A percentile compares a stretch with the other conserved stretches of the same genome.
These are phyloP conservation scores for Nomia melanderi DNA, from an alignment of 1,140 invertebrate species.

Conservation along the genomic window DNA sequence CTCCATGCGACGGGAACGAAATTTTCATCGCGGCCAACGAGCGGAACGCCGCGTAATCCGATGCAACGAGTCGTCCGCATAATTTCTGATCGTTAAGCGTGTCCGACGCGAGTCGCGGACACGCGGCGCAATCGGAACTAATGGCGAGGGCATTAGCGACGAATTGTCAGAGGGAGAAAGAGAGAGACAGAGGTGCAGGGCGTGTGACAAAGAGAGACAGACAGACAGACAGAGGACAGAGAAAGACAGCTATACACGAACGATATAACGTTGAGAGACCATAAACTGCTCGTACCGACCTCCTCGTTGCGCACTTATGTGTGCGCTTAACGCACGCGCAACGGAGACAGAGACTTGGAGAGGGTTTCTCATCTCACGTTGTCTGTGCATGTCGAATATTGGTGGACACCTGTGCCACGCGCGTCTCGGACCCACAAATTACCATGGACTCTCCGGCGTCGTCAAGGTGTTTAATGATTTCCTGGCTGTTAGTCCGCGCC, in stretches of 20 bases:
- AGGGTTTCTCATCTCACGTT: neutral
- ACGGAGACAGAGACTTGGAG: too few species aligned
- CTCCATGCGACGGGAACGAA: neutral
- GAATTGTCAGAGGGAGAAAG: constrained; percentile 75
- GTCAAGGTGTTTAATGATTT: constrained; percentile 28
- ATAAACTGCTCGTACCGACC: constrained; percentile 77
- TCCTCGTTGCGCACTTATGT: constrained; percentile 72
- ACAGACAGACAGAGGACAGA: too few species aligned
- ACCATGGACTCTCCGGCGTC: neutral
- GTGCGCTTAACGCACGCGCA: constrained; percentile 35
- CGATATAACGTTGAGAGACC: constrained; percentile 78
- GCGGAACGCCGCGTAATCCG: constrained; percentile 6
- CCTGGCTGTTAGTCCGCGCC: neutral
- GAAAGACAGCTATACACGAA: constrained; percentile 76
- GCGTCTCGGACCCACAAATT: constrained; percentile 12
- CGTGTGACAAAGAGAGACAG: too few species aligned
- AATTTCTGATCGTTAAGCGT: constrained; percentile 45
- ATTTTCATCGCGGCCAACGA: constrained; percentile 7
- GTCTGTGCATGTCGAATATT: constrained; percentile 13
- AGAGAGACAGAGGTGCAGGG: too few species aligned
- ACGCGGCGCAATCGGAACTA: constrained; percentile 76
- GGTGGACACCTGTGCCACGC: constrained; percentile 29
- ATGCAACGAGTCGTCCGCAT: constrained; percentile 28
- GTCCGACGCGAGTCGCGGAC: constrained; percentile 56
- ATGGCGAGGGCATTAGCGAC: constrained; percentile 77